phyloP scores from a whole-genome alignment of 2,888 invertebrate species.

The Myopa testacea region DNA sequence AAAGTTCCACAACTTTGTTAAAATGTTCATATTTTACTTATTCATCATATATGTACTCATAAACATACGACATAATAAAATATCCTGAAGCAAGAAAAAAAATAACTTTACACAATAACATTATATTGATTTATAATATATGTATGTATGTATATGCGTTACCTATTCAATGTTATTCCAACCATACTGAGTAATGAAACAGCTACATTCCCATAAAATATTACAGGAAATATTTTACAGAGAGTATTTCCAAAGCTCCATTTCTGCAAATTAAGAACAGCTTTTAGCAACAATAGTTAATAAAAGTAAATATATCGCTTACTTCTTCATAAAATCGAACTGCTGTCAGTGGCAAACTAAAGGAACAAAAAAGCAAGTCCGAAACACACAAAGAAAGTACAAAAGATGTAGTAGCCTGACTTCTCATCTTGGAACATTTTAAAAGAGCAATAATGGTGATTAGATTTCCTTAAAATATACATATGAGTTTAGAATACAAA shows the following conservation, averaged over 20 bases:
- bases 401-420: constrained; percentile 89
- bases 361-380: constrained; percentile 85
- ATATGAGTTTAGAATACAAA: background rate
- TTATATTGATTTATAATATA: too few species aligned
- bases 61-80: too few species aligned
- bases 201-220: constrained; percentile 91
- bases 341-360: constrained; percentile 87
- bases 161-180: constrained; percentile 90
- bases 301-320: constrained; percentile 41
- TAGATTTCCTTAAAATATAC: constrained; percentile 76
- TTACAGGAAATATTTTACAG: constrained; percentile 87
- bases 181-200: constrained; percentile 90
- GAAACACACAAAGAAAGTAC: constrained; percentile 88
- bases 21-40: too few species aligned
- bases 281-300: background rate
- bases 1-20: too few species aligned
- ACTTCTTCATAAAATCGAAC: constrained; percentile 83
- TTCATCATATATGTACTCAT: too few species aligned
- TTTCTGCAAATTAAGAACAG: constrained; percentile 60
- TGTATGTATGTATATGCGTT: constrained; percentile 50
- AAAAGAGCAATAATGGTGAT: constrained; percentile 84
- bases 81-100: too few species aligned
- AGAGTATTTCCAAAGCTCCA: constrained; percentile 84
- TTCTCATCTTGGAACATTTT: constrained; percentile 81
- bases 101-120: too few species aligned